Evolutionary conservation across 2,888 invertebrate species (phyloP), one percentile per base, ranked within the genome.

Genomic region (Drosophila emarginata): DNA sequence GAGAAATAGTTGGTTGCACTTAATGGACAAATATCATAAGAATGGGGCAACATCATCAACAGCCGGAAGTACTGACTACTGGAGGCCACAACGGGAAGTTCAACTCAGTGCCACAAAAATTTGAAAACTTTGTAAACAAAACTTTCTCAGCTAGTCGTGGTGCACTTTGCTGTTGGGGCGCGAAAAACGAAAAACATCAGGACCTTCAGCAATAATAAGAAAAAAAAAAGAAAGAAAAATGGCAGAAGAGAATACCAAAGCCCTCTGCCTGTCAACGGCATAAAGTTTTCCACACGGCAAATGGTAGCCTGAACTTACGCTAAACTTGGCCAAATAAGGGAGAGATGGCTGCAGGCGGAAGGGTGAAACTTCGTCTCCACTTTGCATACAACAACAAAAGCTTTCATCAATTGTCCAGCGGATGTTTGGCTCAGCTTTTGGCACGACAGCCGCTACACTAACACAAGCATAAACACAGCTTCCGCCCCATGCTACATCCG

Each of bases 81-180:
- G 28, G 61, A 60, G 67, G 40, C 56, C 57, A 53, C 59, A 71
- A 51, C 80, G 84, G 45, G 88, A 88, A 84, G 88, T 80, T 86
- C 86, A 88, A 86, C 80, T 84, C 76, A 73, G 75, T 82, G 83
- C 88, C 84, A 87, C 85, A 83, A 83, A 87, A 83, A 83, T 83
- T 81, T 87, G 60, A 84, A 88, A 86, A 88, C 86, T 85, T 85
- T 83, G 87, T 86, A 83, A 88, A 88, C 84, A 88, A 88, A 88
- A 88, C 87, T 85, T 85, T 76, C 18, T 21, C 45, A 45, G 45
- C 45, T 45, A 45, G 39, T 39, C 39, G 14, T 39, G 75, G 72
- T 77, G 84, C 83, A 83, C 88, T 85, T 88, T 87, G 82, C 82
- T 77, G 73, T 70, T 70, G 78, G 77, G 68, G 81, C 81, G 74